phyloP scores from a whole-genome alignment of 2,888 invertebrate genomes.

The Agrilus mali region DNA sequence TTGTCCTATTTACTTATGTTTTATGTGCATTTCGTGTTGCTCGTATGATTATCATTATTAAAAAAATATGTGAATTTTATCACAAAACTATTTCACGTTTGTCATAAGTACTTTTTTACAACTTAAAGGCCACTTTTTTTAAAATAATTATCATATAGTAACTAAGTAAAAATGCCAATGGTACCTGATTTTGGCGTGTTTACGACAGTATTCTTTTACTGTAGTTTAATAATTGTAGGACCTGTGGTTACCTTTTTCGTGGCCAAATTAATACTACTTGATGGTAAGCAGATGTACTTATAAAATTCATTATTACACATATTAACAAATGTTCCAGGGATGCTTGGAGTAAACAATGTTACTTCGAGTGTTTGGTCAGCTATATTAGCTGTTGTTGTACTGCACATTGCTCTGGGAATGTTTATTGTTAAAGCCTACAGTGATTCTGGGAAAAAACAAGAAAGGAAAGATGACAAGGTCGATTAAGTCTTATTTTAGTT shows the following conservation, averaged over 20 bases:
- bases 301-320: conserved; percentile 4
- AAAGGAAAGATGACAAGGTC: conserved; percentile 24
- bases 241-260: conserved; percentile 65
- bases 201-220: conserved; percentile 63
- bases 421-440: conserved; percentile 71
- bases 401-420: conserved; percentile 64
- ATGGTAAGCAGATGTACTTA: conserved; percentile 35
- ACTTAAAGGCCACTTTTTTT: no score
- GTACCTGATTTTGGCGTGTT: conserved; percentile 59
- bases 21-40: no score
- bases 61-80: no score
- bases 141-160: no score
- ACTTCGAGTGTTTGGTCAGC: conserved; percentile 70
- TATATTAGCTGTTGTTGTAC: conserved; percentile 56
- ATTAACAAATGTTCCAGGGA: conserved; percentile 29
- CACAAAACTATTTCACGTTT: no score
- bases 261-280: conserved; percentile 56
- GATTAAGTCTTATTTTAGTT: conserved; percentile 16
- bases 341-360: conserved; percentile 37
- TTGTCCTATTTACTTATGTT: no score
- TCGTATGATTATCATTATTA: no score
- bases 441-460: conserved; percentile 32
- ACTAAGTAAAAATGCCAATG: conserved; percentile 30
- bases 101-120: no score
- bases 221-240: conserved; percentile 59